phyloP scores from a whole-genome alignment of 2,888 invertebrate genomes.

The Listrodromus nycthemerus region DNA sequence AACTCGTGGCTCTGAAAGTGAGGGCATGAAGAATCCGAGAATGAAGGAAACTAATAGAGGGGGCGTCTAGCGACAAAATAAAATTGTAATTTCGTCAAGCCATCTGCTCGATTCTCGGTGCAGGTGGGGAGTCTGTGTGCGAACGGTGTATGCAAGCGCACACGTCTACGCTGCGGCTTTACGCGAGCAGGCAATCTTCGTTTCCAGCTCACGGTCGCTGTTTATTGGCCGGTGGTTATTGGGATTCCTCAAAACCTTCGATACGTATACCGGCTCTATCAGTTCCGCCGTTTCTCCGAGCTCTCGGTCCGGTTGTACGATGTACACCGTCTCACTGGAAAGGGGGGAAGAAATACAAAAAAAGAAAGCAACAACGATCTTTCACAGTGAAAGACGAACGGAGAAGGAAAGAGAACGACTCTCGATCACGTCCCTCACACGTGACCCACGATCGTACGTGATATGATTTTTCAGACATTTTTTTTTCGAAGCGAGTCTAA shows the following conservation, averaged over 20 bases:
- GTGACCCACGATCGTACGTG: slow-evolving; percentile 73
- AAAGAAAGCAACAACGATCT: slow-evolving; percentile 63
- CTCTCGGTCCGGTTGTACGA: slow-evolving; percentile 25
- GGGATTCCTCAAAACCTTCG: slow-evolving; percentile 63
- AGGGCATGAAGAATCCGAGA: neutral
- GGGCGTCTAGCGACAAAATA: slow-evolving; percentile 61
- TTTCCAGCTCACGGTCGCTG: slow-evolving; percentile 49
- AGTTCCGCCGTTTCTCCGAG: slow-evolving; percentile 38
- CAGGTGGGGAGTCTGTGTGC: slow-evolving; percentile 23
- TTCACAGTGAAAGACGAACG: slow-evolving; percentile 50
- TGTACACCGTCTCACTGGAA: slow-evolving; percentile 36
- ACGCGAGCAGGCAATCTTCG: slow-evolving; percentile 58
- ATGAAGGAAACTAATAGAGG: slow-evolving; percentile 54
- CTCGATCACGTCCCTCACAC: slow-evolving; percentile 70
- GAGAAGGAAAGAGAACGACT: slow-evolving; percentile 55
- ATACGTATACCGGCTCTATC: slow-evolving; percentile 15
- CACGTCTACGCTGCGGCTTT: slow-evolving; percentile 48
- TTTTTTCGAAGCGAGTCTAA: slow-evolving; percentile 1
- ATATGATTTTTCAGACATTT: slow-evolving; percentile 68
- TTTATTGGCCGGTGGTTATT: slow-evolving; percentile 65
- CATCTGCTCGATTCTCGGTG: slow-evolving; percentile 66
- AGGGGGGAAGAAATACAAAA: no score
- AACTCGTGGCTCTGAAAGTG: slow-evolving; percentile 2
- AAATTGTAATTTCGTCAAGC: slow-evolving; percentile 72
- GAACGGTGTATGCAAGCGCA: slow-evolving; percentile 29